Conservation (phyloP, 2,113 vertebrate species). For the Brachyistius frenatus region DNA sequence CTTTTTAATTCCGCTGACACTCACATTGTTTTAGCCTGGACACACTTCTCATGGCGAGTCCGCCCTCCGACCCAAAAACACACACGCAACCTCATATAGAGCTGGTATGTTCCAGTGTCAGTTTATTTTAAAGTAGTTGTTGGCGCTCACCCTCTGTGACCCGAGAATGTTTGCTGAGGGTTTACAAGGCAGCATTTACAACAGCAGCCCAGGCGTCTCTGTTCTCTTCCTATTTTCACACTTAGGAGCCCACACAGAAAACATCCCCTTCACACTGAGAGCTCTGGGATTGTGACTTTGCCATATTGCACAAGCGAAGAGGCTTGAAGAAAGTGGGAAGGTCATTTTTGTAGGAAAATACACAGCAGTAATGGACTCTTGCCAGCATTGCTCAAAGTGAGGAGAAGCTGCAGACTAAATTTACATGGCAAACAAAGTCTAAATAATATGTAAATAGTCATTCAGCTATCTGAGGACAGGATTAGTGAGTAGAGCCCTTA, state of each 20-base stretch:
- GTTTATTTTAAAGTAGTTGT: slow-evolving; percentile 77
- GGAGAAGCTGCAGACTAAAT: slow-evolving; percentile 1
- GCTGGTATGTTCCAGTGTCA: slow-evolving; percentile 37
- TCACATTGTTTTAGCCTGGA: slow-evolving; percentile 31
- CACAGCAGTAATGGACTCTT: not conserved
- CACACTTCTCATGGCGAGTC: slow-evolving; percentile 22
- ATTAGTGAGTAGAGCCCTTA: slow-evolving; percentile 7
- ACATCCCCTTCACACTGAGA: slow-evolving; percentile 28
- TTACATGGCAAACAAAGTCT: not conserved
- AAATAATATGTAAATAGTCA: slow-evolving; percentile 1
- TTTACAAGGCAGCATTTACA: slow-evolving; percentile 83
- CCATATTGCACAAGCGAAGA: slow-evolving; percentile 35
- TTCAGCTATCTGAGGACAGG: slow-evolving; percentile 5
- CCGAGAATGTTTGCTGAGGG: slow-evolving; percentile 75
- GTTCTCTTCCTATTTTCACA: slow-evolving; percentile 67
- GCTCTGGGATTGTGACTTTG: slow-evolving; percentile 43
- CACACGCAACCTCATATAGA: slow-evolving; percentile 6
- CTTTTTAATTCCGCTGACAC: slow-evolving; percentile 25
- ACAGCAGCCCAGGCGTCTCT: slow-evolving; percentile 57
- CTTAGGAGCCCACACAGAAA: slow-evolving; percentile 57
- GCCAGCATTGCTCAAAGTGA: not conserved
- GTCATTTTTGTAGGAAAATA: slow-evolving; percentile 8
- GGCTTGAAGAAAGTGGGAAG: slow-evolving; percentile 12
- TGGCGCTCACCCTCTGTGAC: slow-evolving; percentile 76
- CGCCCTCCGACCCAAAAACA: not conserved